phyloP scores from a whole-genome alignment of 2,797 vertebrate genomes.

The Sitta carolinensis region DNA sequence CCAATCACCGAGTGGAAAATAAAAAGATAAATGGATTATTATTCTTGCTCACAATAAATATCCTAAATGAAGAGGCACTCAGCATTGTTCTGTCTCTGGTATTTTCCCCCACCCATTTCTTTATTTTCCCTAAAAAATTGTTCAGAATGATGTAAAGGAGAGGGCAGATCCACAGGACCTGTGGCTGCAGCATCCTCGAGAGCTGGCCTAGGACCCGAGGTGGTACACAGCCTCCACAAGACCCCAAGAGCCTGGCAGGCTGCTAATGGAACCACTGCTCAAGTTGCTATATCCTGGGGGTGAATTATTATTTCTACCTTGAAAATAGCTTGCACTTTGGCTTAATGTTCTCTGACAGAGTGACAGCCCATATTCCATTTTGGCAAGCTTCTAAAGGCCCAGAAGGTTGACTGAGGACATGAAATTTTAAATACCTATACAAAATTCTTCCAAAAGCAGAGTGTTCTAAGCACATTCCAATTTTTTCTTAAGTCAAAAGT shows the following conservation, averaged over 20 bases:
- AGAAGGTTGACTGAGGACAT: background rate
- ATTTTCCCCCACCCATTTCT: background rate
- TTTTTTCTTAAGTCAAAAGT: background rate
- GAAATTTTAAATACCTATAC: background rate
- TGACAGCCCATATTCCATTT: background rate
- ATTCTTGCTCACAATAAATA: background rate
- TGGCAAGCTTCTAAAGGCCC: background rate
- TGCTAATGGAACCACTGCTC: background rate
- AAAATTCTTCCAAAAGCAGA: background rate
- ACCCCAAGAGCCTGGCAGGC: background rate
- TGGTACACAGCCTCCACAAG: background rate
- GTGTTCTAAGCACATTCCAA: background rate
- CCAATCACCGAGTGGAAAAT: background rate
- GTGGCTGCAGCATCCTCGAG: background rate
- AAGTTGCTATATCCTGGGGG: background rate
- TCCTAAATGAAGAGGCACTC: background rate
- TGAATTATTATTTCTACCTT: background rate
- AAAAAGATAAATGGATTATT: background rate
- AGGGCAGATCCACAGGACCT: background rate
- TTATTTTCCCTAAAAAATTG: background rate
- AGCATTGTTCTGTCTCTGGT: background rate
- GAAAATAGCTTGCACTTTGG: background rate
- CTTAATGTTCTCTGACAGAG: background rate
- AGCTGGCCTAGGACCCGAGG: background rate
- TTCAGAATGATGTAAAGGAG: background rate